Evolutionary conservation across 1,140 invertebrate genomes (phyloP).

Genomic region (Orius insidiosus): DNA sequence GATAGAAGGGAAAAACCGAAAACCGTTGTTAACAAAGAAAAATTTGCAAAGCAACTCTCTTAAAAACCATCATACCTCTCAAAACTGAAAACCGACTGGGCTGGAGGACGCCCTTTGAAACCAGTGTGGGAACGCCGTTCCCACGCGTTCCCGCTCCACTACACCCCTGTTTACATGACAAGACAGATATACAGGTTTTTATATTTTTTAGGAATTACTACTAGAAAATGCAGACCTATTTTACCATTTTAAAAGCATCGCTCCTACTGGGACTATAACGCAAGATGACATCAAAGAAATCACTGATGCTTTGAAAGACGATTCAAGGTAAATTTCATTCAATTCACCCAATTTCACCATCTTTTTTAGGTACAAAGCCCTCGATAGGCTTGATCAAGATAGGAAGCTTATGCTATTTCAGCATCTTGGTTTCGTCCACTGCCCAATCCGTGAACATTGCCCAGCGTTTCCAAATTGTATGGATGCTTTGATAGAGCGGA

Average conservation of each 20-base stretch:
- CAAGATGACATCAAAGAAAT: slow-evolving; percentile 90
- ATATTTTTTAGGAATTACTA: slow-evolving; percentile 58
- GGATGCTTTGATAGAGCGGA: slow-evolving; percentile 64
- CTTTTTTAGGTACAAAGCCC: slow-evolving; percentile 60
- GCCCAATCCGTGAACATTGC: slow-evolving; percentile 84
- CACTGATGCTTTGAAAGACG: slow-evolving; percentile 76
- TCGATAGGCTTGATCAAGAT: slow-evolving; percentile 86
- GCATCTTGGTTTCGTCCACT: slow-evolving; percentile 90
- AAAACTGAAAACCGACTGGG: too few relatives aligned
- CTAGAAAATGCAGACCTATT: slow-evolving; percentile 92
- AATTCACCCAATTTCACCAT: background rate
- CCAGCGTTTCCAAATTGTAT: slow-evolving; percentile 79
- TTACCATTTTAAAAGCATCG: slow-evolving; percentile 80
- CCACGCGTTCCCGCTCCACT: too few relatives aligned
- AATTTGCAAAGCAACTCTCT: too few relatives aligned
- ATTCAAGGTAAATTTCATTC: slow-evolving; percentile 53
- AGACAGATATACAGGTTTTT: too few relatives aligned
- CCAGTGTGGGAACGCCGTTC: too few relatives aligned
- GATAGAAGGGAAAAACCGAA: too few relatives aligned
- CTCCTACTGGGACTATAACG: slow-evolving; percentile 73
- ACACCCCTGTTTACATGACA: too few relatives aligned
- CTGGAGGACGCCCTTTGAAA: too few relatives aligned
- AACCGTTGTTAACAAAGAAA: too few relatives aligned
- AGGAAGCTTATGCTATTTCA: slow-evolving; percentile 84
- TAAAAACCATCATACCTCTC: too few relatives aligned